Evolutionary conservation across 1,140 invertebrate species (phyloP), one percentile per base, ranked within the genome.

Genomic region (Eupeodes corollae): DNA sequence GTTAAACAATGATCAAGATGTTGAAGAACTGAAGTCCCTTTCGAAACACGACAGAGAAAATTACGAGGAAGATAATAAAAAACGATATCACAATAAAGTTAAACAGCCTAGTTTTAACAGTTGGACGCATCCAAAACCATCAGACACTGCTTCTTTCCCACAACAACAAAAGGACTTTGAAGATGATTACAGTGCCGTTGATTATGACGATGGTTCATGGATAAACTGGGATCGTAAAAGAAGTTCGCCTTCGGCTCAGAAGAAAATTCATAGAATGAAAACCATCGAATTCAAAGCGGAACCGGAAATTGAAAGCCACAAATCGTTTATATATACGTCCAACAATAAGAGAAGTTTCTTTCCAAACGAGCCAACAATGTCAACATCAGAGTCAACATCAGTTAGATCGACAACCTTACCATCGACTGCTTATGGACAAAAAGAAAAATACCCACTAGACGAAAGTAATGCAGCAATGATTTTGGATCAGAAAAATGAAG

Each of bases 221-320:
- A 54, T 58, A n/a, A 55, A 50, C 45, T 54, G 50, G 52, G 50
- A 48, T 30, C 49, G 42, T 12, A 57, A 57, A 46, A 37, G 56
- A n/a, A 52, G 31, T 38, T 26, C 21, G 8, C 8, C 21, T 8
- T 8, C 21, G 8, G 8, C 21, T 8, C 21, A 26, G 8, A 26
- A 3, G 8, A 26, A 26, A 26, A 26, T 8, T 8, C 8, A 26
- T 26, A 5, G 21, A 26, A 26, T 26, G 8, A 26, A 26, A 8
- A 26, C n/a, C n/a, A n/a, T n/a, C n/a, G n/a, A n/a, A n/a, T n/a
- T n/a, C 8, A 26, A 26, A 26, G 3, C 8, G 8, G 8, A 26
- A 5, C 21, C 8, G 3, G 3, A 26, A 26, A 26, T 5, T 5
- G 8, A 26, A 26, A 26, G 21, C 21, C 21, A 26, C 21, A 26